Base-by-base conservation (phyloP, 2,888 invertebrate genomes). In the Homarus gammarus region DNA sequence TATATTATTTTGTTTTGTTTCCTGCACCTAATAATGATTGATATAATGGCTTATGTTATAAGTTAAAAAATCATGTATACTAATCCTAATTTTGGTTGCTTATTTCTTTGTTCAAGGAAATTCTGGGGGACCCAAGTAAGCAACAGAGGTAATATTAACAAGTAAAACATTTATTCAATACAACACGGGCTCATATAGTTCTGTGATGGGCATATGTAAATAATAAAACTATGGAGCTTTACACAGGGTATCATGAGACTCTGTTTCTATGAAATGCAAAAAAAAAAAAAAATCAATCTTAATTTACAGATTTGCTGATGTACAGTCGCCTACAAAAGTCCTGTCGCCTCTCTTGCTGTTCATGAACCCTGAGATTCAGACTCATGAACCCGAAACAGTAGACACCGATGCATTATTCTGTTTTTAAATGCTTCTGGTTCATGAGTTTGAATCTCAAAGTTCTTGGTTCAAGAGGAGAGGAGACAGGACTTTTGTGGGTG, bases 11-110 rank as follows among this genome's bases (percentile, higher is more conserved):
- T 49, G 36, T 51, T 70, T 72, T 83, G 72, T 72, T 83, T 82
- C 36, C 70, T 70, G 83, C 72, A 83, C 83, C 27, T 51, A 56
- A 72, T 70, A 72, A 83, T 83, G 72, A 83, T 27, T 64, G 49
- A 72, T 72, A 83, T 72, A 72, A 70, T 83, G 70, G 82, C 33
- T 72, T 49, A 70, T 70, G 70, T 49, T 83, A 49, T 44, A 83
- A 49, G 36, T 82, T 82, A 70, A 72, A 70, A 83, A 83, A 61
- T 61, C 79, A 72, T 38, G 40, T 81, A 38, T 83, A 51, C 72
- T 83, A 75, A 75, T 75, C 75, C 44, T 44, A 75, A 49, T 44
- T 44, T 72, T 40, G 75, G 75, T 75, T 75, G 44, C 75, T 44
- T 75, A 75, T 75, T 75, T 75, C n/a, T 75, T 44, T 12, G 31